Evolutionary conservation across 2,113 vertebrate genomes (phyloP), one percentile per base, ranked within the genome.

Genomic region (Stigmatopora nigra): DNA sequence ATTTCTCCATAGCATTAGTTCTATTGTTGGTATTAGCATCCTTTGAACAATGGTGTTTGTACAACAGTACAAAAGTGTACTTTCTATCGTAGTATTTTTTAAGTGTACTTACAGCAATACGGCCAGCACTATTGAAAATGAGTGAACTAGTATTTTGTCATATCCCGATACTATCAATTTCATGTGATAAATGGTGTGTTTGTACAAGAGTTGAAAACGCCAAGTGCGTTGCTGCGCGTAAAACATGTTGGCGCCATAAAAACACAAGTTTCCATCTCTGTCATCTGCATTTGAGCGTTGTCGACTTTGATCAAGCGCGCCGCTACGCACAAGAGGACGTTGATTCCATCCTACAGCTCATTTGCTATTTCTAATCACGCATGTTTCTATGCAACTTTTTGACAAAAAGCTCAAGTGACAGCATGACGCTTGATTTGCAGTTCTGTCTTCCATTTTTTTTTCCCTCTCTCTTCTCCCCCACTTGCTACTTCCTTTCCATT

Each of bases 381-480:
- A 58, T 85, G 75, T 83, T 87, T 79, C 81, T 81, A 64, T 69
- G 64, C 56, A 82, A 79, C 65, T 84, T 79, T 81, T 49, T 89
- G 82, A 89, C 86, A 83, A 80, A 86, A 82, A 84, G 78, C 82
- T 77, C 68, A 74, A 84, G 72, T 85, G 82, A 85, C 86, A 85
- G 80, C 31, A 45, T 53, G 78, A 87, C 86, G 82, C 79, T 83
- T 85, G 78, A 86, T 85, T 83, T 82, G 73, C 72, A 51, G 73
- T 63, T 78, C 72, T 76, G 48, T 75, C 78, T 77, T 75, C 70
- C n/a, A n/a, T 67, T 49, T 6, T 38, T 2, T 38, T 48, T 59
- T 11, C 74, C 2, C 3, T 3, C 3, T 19, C 2, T 41, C 9
- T 41, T 41, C 20, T 25, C 53, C 19, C 3, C 51, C 51, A 19